Evolutionary conservation across 1,140 invertebrate species (phyloP), one percentile per base, ranked within the genome.

Genomic region (Pseudomyrmex flavicornis): DNA sequence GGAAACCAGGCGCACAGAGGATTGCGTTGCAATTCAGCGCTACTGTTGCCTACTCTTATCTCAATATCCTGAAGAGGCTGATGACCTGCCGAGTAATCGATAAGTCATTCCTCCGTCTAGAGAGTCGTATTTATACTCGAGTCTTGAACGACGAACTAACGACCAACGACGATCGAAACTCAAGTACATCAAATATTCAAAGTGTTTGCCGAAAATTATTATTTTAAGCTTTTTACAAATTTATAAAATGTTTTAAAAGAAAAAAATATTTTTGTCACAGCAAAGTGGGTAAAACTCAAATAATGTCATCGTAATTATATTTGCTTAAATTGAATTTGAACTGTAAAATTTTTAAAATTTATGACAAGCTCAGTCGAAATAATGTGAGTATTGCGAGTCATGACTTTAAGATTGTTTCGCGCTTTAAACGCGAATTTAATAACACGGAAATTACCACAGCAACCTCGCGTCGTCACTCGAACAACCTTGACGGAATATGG

Each of bases 1-100:
- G 98, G 98, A 93, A 98, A 98, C 98, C 98, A 99, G 13, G 98
- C 97, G 91, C 98, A 99, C 1, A 99, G 94, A 52, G 98, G 97
- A 95, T 98, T 98, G 62, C 97, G 95, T 91, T 98, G 97, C 54
- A 98, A 93, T 88, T 98, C 97, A 2, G 95, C 95, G 72, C 97
- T 98, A 92, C 97, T 98, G 92, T 98, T 98, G 26, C 98, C 98
- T 5, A 98, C 98, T 54, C 98, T 95, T 82, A 99, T 98, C 94
- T 99, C 98, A 62, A 98, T 94, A 93, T 98, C 98, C 93, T 98
- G 97, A 44, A 98, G 94, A n/a, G 97, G 97, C 90, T 98, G 97
- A 90, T 98, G 97, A 89, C 97, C 97, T 96, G 95, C 52, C 91
- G 75, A 80, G 62, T 46, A 80, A 80, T 80, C 54, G 76, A 72